These are phyloP conservation scores for Australoheros scitulus DNA, from an alignment of 2,113 vertebrate genomes.

Conservation along the genomic window DNA sequence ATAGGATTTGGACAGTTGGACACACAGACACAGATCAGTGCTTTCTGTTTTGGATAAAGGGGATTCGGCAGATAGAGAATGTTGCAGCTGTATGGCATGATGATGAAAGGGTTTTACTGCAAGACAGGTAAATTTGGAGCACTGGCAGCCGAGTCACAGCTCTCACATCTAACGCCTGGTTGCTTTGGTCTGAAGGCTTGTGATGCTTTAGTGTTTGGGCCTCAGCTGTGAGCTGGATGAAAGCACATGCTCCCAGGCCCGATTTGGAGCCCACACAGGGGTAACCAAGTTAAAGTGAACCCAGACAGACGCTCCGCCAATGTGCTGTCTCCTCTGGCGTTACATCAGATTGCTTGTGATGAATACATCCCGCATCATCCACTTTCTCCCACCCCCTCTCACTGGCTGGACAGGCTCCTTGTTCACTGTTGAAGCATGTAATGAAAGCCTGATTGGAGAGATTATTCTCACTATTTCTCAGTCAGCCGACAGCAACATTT, in stretches of 20 bases:
- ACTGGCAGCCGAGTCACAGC: slow-evolving; percentile 5
- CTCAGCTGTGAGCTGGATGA: slow-evolving; percentile 67
- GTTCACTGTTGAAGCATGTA: slow-evolving; percentile 29
- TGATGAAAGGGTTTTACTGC: slow-evolving; percentile 13
- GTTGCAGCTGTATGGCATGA: not conserved
- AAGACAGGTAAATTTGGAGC: slow-evolving; percentile 6
- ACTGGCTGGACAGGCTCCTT: slow-evolving; percentile 6
- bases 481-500: not conserved
- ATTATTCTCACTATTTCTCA: slow-evolving; percentile 33
- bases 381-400: slow-evolving; percentile 9
- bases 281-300: slow-evolving; percentile 72
- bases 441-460: slow-evolving; percentile 50
- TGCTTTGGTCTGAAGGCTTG: slow-evolving; percentile 29
- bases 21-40: slow-evolving; percentile 11
- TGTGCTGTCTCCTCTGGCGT: slow-evolving; percentile 59
- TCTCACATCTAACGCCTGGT: slow-evolving; percentile 32
- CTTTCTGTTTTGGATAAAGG: slow-evolving; percentile 24
- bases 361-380: slow-evolving; percentile 44
- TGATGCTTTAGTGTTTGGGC: slow-evolving; percentile 43
- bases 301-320: slow-evolving; percentile 65
- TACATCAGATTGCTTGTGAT: slow-evolving; percentile 60
- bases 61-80: not conserved
- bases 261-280: slow-evolving; percentile 50
- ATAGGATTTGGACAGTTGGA: not conserved
- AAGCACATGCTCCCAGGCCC: slow-evolving; percentile 61